Percentiles rank a stretch among this genome's conserved stretches.
These are phyloP conservation scores for Dreissena polymorpha DNA, from an alignment of 1,140 invertebrate genomes.

Conservation along the genomic window DNA sequence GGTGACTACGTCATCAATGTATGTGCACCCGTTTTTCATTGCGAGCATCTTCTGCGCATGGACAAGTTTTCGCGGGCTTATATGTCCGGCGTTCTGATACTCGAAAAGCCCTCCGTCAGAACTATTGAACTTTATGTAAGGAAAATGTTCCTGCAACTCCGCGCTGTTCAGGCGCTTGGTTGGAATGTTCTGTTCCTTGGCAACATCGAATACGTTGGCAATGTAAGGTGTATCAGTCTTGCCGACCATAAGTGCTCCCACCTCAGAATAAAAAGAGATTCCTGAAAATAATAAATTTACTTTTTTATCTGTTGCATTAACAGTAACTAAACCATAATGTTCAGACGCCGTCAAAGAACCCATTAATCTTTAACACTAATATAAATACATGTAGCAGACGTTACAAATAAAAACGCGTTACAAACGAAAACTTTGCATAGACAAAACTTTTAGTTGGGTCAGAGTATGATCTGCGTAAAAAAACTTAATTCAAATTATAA, in stretches of 20 bases:
- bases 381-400: background rate
- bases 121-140: conserved; percentile 47
- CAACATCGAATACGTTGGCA: background rate
- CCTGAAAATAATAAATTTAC: conserved; percentile 54
- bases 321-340: background rate
- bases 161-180: background rate
- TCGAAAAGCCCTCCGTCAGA: conserved; percentile 42
- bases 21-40: conserved; percentile 40
- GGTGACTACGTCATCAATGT: conserved; percentile 52
- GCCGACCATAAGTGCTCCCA: conserved; percentile 56
- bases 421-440: background rate
- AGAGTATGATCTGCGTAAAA: background rate
- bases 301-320: background rate
- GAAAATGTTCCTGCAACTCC: conserved; percentile 22
- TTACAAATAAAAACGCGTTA: background rate
- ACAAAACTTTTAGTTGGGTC: background rate
- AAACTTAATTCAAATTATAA: too few species aligned
- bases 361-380: background rate
- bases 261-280: conserved; percentile 61
- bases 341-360: background rate
- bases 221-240: conserved; percentile 22
- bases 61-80: conserved; percentile 60
- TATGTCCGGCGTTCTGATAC: conserved; percentile 53
- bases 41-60: conserved; percentile 51
- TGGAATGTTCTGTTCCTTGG: background rate